Percentiles rank a stretch among this genome's conserved stretches.
Conservation (phyloP, 1,140 invertebrate species). For the Thaumetopoea pityocampa region DNA sequence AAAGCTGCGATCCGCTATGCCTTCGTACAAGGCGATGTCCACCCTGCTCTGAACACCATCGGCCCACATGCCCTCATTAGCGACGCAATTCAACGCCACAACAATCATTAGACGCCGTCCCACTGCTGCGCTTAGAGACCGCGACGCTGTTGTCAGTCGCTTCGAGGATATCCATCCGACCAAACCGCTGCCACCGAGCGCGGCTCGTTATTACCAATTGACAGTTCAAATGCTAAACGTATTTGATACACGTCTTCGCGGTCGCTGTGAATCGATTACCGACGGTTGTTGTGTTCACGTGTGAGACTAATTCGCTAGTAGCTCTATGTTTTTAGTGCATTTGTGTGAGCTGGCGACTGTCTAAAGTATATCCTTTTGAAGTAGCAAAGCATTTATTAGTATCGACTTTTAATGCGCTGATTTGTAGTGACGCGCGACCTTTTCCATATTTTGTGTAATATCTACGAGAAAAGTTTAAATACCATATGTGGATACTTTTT, state of each 20-base stretch:
- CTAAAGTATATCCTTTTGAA: constrained; percentile 24
- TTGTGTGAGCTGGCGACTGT: constrained; percentile 30
- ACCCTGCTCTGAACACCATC: constrained; percentile 36
- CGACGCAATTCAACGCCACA: constrained; percentile 33
- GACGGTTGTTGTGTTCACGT: constrained; percentile 29
- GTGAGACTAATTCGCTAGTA: constrained; percentile 44
- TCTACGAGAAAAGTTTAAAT: too few relatives aligned
- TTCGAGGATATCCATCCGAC: constrained; percentile 49
- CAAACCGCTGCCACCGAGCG: constrained; percentile 33
- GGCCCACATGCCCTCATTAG: constrained; percentile 46
- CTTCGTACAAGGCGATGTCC: constrained; percentile 16
- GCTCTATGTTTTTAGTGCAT: constrained; percentile 39
- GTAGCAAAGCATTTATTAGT: constrained; percentile 33
- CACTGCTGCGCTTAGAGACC: constrained; percentile 28
- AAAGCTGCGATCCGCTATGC: constrained; percentile 47
- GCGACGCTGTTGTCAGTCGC: constrained; percentile 44
- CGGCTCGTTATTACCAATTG: constrained; percentile 22
- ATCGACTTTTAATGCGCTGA: too few relatives aligned
- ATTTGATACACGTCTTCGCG: constrained; percentile 10
- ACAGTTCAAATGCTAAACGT: constrained; percentile 15
- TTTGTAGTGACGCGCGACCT: too few relatives aligned
- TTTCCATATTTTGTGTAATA: too few relatives aligned
- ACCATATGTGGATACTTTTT: too few relatives aligned
- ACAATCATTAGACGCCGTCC: constrained; percentile 48
- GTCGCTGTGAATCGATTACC: constrained; percentile 32